Percentiles rank a stretch among this genome's conserved stretches.
phyloP scores from a whole-genome alignment of 2,888 invertebrate genomes.

The Cerceris rybyensis region DNA sequence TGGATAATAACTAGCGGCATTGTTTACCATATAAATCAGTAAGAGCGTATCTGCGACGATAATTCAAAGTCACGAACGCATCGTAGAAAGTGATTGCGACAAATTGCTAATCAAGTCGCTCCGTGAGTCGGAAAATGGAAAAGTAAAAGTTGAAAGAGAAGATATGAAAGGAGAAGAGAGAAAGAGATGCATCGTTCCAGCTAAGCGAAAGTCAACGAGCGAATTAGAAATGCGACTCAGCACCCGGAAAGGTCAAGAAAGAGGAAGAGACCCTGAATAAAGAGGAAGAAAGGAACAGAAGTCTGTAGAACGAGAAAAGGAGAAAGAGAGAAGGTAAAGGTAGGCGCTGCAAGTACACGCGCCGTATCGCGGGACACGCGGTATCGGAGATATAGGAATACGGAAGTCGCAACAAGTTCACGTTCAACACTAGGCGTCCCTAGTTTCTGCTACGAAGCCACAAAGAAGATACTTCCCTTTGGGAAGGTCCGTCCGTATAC shows the following conservation, averaged over 20 bases:
- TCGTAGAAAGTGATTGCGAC: slow-evolving; percentile 41
- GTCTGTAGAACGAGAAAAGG: not conserved
- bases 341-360: slow-evolving; percentile 24
- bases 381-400: slow-evolving; percentile 54
- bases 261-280: slow-evolving; percentile 14
- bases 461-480: slow-evolving; percentile 31
- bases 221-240: slow-evolving; percentile 17
- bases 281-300: not conserved
- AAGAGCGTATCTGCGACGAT: slow-evolving; percentile 15
- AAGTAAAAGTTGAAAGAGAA: slow-evolving; percentile 6
- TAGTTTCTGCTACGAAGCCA: slow-evolving; percentile 34
- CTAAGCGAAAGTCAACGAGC: not conserved
- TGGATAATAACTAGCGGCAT: slow-evolving; percentile 50
- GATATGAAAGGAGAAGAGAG: slow-evolving; percentile 23
- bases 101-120: slow-evolving; percentile 24
- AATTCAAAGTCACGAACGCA: slow-evolving; percentile 1
- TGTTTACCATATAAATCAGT: slow-evolving; percentile 37
- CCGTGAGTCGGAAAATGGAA: slow-evolving; percentile 14
- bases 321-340: slow-evolving; percentile 14
- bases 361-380: slow-evolving; percentile 46
- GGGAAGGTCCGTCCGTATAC: slow-evolving; percentile 14
- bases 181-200: not conserved
- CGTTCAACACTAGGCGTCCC: slow-evolving; percentile 47
- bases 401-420: slow-evolving; percentile 61
- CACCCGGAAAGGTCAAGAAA: slow-evolving; percentile 28